Conservation (phyloP, 2,113 vertebrate species). For the Myxocyprinus asiaticus region DNA sequence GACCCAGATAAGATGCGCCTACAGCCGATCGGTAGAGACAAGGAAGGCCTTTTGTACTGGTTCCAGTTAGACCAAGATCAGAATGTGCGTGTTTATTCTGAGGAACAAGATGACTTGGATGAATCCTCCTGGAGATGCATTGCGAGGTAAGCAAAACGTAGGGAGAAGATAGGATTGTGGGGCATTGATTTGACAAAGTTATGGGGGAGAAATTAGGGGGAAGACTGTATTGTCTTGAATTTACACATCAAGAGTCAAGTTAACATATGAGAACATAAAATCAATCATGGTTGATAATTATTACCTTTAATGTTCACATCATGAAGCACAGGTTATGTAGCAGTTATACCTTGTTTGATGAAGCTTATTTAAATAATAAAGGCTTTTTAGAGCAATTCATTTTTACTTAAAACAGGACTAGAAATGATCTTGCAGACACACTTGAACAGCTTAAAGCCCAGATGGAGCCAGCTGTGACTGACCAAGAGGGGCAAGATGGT, state of each 20-base stretch:
- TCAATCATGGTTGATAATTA: too few relatives aligned
- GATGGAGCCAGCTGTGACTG: conserved; percentile 80
- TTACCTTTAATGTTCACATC: too few relatives aligned
- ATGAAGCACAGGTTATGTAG: too few relatives aligned
- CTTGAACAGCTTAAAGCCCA: conserved; percentile 92
- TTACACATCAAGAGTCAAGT: neutral
- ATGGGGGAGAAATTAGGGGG: neutral
- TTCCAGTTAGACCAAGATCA: conserved; percentile 95
- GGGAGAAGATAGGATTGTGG: neutral
- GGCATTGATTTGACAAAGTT: neutral
- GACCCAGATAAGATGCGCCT: conserved; percentile 94
- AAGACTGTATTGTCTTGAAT: too few relatives aligned
- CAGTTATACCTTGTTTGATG: neutral
- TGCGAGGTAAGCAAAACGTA: conserved; percentile 78
- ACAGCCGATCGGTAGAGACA: conserved; percentile 91
- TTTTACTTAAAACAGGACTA: conserved; percentile 73
- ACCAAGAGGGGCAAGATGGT: conserved; percentile 68
- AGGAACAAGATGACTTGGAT: conserved; percentile 96
- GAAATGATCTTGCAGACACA: conserved; percentile 92
- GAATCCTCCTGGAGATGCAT: conserved; percentile 95
- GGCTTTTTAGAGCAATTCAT: neutral
- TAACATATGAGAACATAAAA: too few relatives aligned
- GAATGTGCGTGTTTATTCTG: conserved; percentile 94
- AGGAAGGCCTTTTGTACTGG: conserved; percentile 94
- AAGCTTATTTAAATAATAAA: neutral